Evolutionary conservation across 2,888 invertebrate genomes (phyloP), one percentile per base, ranked within the genome.

Genomic region (Tillus elongatus): DNA sequence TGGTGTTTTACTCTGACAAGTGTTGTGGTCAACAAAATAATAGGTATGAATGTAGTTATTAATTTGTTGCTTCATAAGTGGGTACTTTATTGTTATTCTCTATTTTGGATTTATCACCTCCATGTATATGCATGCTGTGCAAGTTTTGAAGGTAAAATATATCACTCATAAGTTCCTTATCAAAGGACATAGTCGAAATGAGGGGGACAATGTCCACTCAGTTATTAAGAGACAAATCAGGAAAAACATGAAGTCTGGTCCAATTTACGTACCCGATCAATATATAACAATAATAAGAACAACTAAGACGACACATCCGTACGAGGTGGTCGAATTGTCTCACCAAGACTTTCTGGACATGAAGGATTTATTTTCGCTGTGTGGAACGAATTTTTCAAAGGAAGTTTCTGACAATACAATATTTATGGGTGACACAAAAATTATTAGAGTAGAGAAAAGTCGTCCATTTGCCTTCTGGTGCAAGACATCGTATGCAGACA

Each of bases 1-100:
- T 45, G 13, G 35, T 42, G 9, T 48, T 55, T 32, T 56, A 51
- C 42, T 47, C 50, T 6, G 53, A 53, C 37, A 56, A 52, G 37
- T 54, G 54, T 32, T 15, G 34, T 16, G 51, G 52, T 2, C 52
- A 51, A 35, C 45, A 54, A 29, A 51, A 47, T 34, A 53, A 46
- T 37, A 40, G 40, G 24, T 19, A 19, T 8, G 24, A 19, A 19
- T 8, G 6, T 19, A 19, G 6, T 6, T n/a, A 19, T 8, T 19
- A 19, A 19, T 19, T n/a, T 8, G 6, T 19, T 19, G n/a, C n/a
- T 19, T 8, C 6, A 6, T 19, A 19, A 19, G 6, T 8, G 24
- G 6, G 6, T n/a, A 19, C n/a, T 19, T 8, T 19, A 19, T 8
- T 19, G n/a, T 6, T 19, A 8, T 19, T 8, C n/a, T 19, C n/a